Evolutionary conservation across 1,140 invertebrate species (phyloP), one percentile per base, ranked within the genome.

Genomic region (Drosophila kurseongensis): DNA sequence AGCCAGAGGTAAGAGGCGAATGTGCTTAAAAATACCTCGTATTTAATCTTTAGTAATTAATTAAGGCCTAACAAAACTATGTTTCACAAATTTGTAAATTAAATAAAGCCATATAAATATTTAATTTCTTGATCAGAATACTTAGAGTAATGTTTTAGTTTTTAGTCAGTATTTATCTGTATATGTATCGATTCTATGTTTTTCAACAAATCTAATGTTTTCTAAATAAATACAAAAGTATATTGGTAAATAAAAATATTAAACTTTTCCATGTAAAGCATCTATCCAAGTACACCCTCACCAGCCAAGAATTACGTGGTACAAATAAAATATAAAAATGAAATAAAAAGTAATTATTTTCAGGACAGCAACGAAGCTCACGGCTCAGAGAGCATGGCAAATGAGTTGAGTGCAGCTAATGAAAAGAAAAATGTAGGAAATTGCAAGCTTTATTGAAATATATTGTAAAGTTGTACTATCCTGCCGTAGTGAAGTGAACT

Each of bases 371-470:
- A 54, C 45, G 65, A 16, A 32, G 44, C 40, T 38, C 36, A 29
- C 45, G 42, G 52, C 61, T 55, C 59, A 73, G 36, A 78, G 67
- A 78, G 67, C 75, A 78, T 73, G 47, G 38, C 6, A 63, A 78
- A 59, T 73, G 75, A 78, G 36, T 57, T 57, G 59, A 45, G 41
- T 35, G 54, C 47, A 14, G 58, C 52, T 58, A 78, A 78, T 73
- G 54, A 44, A 68, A 75, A 42, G 35, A 68, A 78, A 80, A 75
- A 67, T 40, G 61, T 66, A 32, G 27, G 6, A 40, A 67, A 42
- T 29, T 18, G 47, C 1, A 23, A 27, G 40, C 60, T 27, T n/a
- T 51, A 42, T 51, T 60, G n/a, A 13, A 27, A 65, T 29, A 60
- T 38, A n/a, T 27, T 27, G 16, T 13, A 47, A 23, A 18, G 59